These are phyloP conservation scores for Heliconius eleuchia DNA, from an alignment of 1,140 invertebrate genomes.

Conservation along the genomic window DNA sequence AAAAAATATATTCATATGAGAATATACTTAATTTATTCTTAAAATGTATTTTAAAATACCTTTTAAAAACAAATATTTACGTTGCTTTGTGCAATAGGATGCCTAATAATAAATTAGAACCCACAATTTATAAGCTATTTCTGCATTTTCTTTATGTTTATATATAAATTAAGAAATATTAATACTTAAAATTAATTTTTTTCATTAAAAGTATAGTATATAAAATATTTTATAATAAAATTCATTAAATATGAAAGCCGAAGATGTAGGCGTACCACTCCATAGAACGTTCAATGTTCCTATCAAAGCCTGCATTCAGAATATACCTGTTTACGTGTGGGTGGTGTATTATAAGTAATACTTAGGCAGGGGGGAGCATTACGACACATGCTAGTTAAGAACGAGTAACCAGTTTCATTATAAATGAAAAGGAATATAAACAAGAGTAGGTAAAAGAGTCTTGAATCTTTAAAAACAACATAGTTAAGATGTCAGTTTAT, in stretches of 20 bases:
- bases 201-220: neutral
- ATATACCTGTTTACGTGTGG: constrained; percentile 51
- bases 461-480: neutral
- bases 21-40: too few species aligned
- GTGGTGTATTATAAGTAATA: constrained; percentile 45
- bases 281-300: constrained; percentile 12
- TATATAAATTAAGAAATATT: too few species aligned
- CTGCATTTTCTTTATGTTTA: too few species aligned
- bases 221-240: constrained; percentile 15
- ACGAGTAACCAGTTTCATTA: constrained; percentile 49
- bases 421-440: constrained; percentile 45
- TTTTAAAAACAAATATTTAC: too few species aligned
- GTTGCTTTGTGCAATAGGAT: too few species aligned
- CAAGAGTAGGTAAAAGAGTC: neutral
- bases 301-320: constrained; percentile 32
- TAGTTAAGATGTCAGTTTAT: neutral
- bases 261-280: constrained; percentile 14
- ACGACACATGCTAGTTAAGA: constrained; percentile 46
- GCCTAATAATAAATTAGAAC: too few species aligned
- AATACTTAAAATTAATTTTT: neutral
- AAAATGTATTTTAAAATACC: too few species aligned
- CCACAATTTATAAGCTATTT: too few species aligned
- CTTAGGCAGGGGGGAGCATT: constrained; percentile 46
- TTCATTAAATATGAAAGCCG: neutral
- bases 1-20: too few species aligned